Evolutionary conservation across 2,797 vertebrate genomes (phyloP), one percentile per base, ranked within the genome.

Genomic region (Chelonia mydas): DNA sequence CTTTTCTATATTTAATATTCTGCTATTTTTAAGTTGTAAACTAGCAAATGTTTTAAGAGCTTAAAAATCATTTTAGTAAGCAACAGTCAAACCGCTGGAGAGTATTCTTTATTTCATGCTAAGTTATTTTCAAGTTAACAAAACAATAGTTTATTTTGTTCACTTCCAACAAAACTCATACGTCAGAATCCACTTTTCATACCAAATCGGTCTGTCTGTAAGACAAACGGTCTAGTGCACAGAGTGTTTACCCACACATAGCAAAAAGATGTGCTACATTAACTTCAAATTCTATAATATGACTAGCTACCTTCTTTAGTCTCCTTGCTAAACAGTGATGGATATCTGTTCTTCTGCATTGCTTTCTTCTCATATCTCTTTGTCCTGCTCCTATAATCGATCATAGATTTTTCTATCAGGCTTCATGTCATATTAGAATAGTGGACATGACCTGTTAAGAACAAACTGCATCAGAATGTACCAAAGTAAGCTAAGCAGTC

Each of bases 391-490:
- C 83, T 97, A 86, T 95, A 97, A 98, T 98, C 97, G 96, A 98
- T 98, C 97, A 98, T 81, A 93, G 95, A 94, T 93, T 97, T 98
- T 98, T 98, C 96, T 96, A 98, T 98, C 98, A 98, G 97, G 92
- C 97, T 97, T 98, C 96, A 85, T 96, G 98, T 98, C 98, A 98
- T 97, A 94, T 97, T 97, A 96, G 97, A 98, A 97, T 93, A 97
- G 97, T 97, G 95, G 98, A 92, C 91, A 97, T 98, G 97, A 98
- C 97, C 98, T 97, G 91, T 97, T 98, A 97, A 97, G 98, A 97
- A 98, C 97, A 98, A 97, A 98, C 96, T 96, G 96, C 97, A 97
- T 96, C 98, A 95, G 98, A 98, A 98, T 95, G 95, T 97, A 98
- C 98, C 95, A 83, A 98, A 94, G 97, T 97, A 97, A 97, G 97